These are phyloP conservation scores for Crenichthys baileyi DNA, from an alignment of 2,797 vertebrate genomes.

Conservation along the genomic window DNA sequence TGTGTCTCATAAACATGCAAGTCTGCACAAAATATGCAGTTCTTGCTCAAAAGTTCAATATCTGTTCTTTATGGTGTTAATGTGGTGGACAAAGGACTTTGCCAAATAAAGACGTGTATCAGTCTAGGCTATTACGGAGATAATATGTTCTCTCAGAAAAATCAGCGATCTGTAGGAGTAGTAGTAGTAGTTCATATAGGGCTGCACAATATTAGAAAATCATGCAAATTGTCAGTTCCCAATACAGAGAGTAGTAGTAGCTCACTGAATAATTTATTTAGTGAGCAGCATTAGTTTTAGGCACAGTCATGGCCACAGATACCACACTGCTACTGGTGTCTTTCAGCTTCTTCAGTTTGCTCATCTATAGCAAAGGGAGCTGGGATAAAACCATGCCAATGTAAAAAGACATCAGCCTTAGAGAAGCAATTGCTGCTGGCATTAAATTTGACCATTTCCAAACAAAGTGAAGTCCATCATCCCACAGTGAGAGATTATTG, in stretches of 20 bases:
- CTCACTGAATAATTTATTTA: neutral
- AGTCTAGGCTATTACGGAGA: neutral
- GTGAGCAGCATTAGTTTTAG: neutral
- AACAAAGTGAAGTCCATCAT: neutral
- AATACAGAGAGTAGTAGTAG: neutral
- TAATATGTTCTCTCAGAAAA: neutral
- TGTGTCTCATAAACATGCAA: neutral
- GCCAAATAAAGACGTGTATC: too few relatives aligned
- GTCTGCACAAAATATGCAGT: neutral
- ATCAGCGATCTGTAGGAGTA: neutral
- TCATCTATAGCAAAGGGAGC: neutral
- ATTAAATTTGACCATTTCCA: neutral
- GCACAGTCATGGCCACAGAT: neutral
- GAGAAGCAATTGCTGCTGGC: neutral
- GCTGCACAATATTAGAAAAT: neutral
- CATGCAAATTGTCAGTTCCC: neutral
- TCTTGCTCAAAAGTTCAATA: neutral
- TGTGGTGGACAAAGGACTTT: neutral
- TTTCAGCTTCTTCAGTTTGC: neutral
- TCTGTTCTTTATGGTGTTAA: neutral
- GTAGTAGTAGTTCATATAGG: neutral
- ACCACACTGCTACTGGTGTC: neutral
- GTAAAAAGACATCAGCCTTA: neutral
- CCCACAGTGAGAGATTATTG: neutral
- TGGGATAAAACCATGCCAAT: neutral